Percentiles rank a stretch among this genome's conserved stretches.
These are phyloP conservation scores for Eurystomus gularis DNA, from an alignment of 2,113 vertebrate genomes.

Conservation along the genomic window DNA sequence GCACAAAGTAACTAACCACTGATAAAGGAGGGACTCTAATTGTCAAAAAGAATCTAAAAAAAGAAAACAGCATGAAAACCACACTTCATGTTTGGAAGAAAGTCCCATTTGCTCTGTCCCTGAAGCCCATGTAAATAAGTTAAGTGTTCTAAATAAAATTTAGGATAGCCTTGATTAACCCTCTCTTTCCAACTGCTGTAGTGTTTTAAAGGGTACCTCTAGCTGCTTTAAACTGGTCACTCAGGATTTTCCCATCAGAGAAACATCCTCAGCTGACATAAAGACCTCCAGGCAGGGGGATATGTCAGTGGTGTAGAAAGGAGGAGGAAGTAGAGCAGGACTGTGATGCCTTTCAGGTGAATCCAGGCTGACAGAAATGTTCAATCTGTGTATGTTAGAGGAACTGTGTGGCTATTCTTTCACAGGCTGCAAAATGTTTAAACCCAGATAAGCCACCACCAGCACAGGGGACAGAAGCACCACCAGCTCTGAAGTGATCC, in stretches of 20 bases:
- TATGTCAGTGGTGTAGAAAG: neutral
- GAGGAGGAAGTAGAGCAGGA: neutral
- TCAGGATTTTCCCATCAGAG: neutral
- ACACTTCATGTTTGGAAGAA: neutral
- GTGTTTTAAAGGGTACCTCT: neutral
- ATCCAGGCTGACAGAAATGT: neutral
- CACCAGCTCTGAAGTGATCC: neutral
- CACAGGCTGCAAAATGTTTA: neutral
- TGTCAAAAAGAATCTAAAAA: neutral
- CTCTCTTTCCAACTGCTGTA: neutral
- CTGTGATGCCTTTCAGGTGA: neutral
- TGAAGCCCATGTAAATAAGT: neutral
- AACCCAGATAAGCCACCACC: neutral
- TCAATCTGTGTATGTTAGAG: neutral
- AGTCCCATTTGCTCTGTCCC: neutral
- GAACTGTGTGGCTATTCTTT: neutral
- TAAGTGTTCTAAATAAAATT: neutral
- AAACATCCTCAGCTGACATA: neutral
- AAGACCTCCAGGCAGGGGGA: neutral
- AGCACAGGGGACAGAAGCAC: neutral
- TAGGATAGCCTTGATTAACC: neutral
- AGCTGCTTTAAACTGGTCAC: neutral
- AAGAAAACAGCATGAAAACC: neutral
- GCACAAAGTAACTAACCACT: fast-evolving
- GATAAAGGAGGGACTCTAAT: neutral